Conservation (phyloP, 2,888 invertebrate species). For the Lasius platythorax region DNA sequence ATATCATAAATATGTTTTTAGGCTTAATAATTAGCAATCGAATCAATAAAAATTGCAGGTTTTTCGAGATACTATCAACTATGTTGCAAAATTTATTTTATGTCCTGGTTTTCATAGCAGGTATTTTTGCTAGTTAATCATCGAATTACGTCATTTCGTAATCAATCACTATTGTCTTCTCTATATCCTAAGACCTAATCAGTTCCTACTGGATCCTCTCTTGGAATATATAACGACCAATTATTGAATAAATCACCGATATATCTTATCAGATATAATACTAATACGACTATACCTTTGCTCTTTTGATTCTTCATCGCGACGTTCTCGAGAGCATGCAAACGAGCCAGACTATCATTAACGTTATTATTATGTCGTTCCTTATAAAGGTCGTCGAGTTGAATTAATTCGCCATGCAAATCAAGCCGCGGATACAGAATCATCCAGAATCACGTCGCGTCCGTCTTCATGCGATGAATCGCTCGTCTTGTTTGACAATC, state of each 20-base stretch:
- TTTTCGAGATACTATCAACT: neutral
- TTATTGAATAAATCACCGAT: constrained; percentile 23
- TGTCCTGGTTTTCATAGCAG: neutral
- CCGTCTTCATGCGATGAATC: constrained; percentile 1
- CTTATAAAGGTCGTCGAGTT: constrained; percentile 57
- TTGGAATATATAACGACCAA: neutral
- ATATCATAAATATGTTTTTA: neutral
- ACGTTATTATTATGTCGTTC: constrained; percentile 49
- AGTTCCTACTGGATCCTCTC: neutral
- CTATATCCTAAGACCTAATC: neutral
- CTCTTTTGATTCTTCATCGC: constrained; percentile 52
- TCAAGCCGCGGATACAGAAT: constrained; percentile 26
- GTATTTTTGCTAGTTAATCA: neutral
- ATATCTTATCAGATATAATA: constrained; percentile 9
- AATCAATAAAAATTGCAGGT: neutral
- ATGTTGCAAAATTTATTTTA: neutral
- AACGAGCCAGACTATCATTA: constrained; percentile 37
- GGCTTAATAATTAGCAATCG: constrained; percentile 1
- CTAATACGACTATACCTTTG: constrained; percentile 54
- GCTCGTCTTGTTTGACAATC: neutral
- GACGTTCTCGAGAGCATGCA: constrained; percentile 55
- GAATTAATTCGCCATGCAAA: constrained; percentile 61
- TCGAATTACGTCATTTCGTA: neutral
- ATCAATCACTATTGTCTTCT: neutral
- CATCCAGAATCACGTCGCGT: neutral